A percentile compares a stretch with the other conserved stretches of the same genome.
These are phyloP conservation scores for Scatophagus argus DNA, from an alignment of 2,113 vertebrate species.

Conservation along the genomic window DNA sequence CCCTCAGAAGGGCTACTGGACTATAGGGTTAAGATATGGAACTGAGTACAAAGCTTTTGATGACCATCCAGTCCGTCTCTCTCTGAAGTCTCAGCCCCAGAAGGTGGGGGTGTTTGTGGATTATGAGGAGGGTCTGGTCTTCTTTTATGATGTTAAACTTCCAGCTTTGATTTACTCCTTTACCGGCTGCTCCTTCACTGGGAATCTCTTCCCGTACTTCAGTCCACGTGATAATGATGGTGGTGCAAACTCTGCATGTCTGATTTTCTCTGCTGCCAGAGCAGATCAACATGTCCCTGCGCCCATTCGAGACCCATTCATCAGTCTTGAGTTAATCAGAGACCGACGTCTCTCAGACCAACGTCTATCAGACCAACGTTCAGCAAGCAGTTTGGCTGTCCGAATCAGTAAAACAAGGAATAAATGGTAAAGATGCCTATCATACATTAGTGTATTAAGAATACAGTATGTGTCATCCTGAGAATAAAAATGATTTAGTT, in stretches of 20 bases:
- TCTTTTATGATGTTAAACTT: constrained; percentile 24
- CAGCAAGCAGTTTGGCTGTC: too few relatives aligned
- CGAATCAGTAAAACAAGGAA: too few relatives aligned
- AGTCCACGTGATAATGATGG: accelerated
- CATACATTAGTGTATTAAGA: too few relatives aligned
- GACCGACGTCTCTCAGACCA: too few relatives aligned
- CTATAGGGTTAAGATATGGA: not conserved
- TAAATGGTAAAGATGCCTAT: too few relatives aligned
- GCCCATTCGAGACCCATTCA: too few relatives aligned
- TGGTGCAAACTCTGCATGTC: constrained; percentile 1
- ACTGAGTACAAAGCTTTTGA: not conserved
- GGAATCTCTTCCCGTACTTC: constrained; percentile 14
- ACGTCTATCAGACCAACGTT: too few relatives aligned
- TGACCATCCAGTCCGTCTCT: accelerated
- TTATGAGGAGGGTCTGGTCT: constrained; percentile 40
- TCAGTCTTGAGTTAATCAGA: too few relatives aligned
- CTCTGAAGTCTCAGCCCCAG: not conserved
- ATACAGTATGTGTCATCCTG: not conserved
- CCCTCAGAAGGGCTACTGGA: accelerated
- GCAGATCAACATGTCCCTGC: too few relatives aligned
- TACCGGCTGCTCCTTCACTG: constrained; percentile 33
- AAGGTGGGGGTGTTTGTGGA: constrained; percentile 45
- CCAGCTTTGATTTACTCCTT: constrained; percentile 37
- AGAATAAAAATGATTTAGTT: too few relatives aligned
- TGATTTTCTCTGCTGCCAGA: constrained; percentile 8